phyloP scores from a whole-genome alignment of 2,113 vertebrate species.

The Cyanoramphus novaezelandiae region DNA sequence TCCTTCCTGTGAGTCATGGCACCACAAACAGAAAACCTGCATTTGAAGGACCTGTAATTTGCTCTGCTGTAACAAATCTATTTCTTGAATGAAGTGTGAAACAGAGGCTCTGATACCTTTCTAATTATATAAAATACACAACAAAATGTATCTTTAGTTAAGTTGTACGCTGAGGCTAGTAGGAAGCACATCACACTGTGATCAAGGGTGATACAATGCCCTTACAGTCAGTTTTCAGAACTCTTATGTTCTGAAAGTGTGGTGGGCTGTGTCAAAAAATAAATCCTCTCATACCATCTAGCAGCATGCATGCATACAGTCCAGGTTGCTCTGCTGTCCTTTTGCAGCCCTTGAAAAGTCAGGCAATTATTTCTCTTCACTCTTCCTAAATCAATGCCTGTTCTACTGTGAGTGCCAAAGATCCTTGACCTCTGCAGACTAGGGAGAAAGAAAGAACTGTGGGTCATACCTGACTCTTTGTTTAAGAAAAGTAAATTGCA shows the following conservation, averaged over 20 bases:
- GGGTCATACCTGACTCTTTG: not conserved
- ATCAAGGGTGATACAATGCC: not conserved
- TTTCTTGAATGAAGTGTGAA: not conserved
- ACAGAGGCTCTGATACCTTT: not conserved
- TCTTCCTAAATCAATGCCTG: not conserved
- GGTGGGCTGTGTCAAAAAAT: not conserved
- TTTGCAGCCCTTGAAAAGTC: not conserved
- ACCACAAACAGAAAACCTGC: not conserved
- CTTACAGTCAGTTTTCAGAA: not conserved
- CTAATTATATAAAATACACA: not conserved
- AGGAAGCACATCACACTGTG: not conserved
- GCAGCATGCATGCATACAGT: not conserved
- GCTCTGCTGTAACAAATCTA: not conserved
- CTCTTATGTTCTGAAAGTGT: not conserved
- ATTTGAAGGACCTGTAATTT: not conserved
- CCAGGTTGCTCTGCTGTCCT: not conserved
- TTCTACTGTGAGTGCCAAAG: not conserved
- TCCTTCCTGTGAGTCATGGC: not conserved
- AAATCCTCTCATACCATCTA: not conserved
- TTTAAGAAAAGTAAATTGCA: accelerated
- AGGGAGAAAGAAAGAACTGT: not conserved
- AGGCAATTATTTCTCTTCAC: not conserved
- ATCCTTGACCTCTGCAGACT: not conserved
- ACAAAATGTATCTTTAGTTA: not conserved
- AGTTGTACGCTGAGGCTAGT: not conserved